Base-by-base conservation (phyloP, 2,888 invertebrate species). In the Abscondita cerata region DNA sequence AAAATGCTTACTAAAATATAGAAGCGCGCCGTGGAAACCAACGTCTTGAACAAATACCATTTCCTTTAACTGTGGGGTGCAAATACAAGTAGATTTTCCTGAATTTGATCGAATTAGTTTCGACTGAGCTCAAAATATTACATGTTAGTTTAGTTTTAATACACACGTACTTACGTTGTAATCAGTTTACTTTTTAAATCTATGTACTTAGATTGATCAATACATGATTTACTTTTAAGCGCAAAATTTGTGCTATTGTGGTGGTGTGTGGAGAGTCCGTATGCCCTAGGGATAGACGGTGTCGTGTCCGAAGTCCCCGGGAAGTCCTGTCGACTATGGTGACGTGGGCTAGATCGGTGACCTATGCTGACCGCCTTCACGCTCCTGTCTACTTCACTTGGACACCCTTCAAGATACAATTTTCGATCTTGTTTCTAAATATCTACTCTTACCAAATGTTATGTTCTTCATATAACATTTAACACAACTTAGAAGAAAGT, bases 341-440 rank as follows among this genome's bases (percentile, higher is more conserved):
- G 77, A 78, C 75, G 75, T 75, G 75, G 76, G 75, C 72, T 68
- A 69, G 65, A 70, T 68, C 71, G 73, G 72, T 75, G 75, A 76
- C 76, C 76, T 76, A 72, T 66, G 74, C 68, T 70, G 70, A 71
- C 72, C 72, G 71, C 70, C 68, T 70, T 71, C 72, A 71, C 67
- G 64, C 57, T 59, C 58, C 65, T 66, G 66, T 66, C 66, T 44
- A 57, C 60, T 57, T 62, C 64, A 62, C 52, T 66, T 34, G 31
- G 41, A 62, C 55, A 59, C 52, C 59, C 59, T 63, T 62, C 54
- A 62, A 58, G 62, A 62, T 59, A 54, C 58, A 62, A 58, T 62
- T 58, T 59, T 52, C 51, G 33, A 52, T 55, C 61, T 61, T 56
- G 61, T 56, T 61, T 34, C 52, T 52, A 47, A 58, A 58, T 54